phyloP scores from a whole-genome alignment of 1,140 invertebrate species.

The Belonocnema kinseyi region DNA sequence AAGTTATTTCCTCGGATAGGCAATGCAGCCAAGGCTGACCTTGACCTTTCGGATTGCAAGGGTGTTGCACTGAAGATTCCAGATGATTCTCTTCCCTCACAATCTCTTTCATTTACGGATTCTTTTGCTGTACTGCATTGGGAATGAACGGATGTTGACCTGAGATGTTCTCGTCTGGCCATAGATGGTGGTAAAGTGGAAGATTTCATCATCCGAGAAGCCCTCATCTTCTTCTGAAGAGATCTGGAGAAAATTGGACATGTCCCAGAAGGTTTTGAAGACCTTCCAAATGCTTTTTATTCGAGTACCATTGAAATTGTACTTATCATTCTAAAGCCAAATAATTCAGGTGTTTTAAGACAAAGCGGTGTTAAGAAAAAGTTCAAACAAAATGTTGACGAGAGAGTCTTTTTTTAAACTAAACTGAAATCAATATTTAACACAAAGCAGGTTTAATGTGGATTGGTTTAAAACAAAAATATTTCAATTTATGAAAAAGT shows the following conservation, averaged over 20 bases:
- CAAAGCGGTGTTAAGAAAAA: too few species aligned
- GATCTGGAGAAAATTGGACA: slow-evolving; percentile 69
- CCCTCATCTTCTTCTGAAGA: slow-evolving; percentile 81
- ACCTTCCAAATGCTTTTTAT: too few species aligned
- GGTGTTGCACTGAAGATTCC: slow-evolving; percentile 51
- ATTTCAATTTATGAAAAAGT: too few species aligned
- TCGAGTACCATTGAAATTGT: too few species aligned
- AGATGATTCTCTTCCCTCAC: slow-evolving; percentile 35
- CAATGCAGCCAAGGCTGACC: slow-evolving; percentile 70
- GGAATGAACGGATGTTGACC: slow-evolving; percentile 70
- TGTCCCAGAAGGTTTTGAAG: not conserved
- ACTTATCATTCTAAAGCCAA: too few species aligned
- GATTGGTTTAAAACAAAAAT: too few species aligned
- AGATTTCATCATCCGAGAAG: slow-evolving; percentile 81
- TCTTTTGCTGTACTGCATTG: slow-evolving; percentile 64
- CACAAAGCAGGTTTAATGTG: too few species aligned
- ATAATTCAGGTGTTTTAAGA: too few species aligned
- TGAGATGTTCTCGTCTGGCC: slow-evolving; percentile 78
- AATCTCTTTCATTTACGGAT: slow-evolving; percentile 62
- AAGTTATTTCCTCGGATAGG: slow-evolving; percentile 80
- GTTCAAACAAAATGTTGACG: too few species aligned
- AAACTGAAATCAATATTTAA: too few species aligned
- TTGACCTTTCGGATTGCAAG: slow-evolving; percentile 65
- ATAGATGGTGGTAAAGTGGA: slow-evolving; percentile 82
- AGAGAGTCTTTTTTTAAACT: too few species aligned